phyloP scores from a whole-genome alignment of 1,140 invertebrate genomes.

The Magallana gigas region DNA sequence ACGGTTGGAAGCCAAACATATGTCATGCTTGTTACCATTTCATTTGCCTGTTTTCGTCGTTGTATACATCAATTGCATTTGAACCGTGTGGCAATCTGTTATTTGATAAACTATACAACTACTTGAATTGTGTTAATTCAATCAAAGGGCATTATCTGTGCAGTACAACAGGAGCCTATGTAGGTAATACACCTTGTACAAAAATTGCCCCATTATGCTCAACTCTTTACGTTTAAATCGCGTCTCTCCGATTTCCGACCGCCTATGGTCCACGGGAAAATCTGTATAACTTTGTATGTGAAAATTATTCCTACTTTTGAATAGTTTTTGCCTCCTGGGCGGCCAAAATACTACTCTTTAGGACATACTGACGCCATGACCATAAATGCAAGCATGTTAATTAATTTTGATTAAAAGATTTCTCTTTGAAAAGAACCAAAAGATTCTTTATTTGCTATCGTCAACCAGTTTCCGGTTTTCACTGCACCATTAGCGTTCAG shows the following conservation, averaged over 20 bases:
- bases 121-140: constrained; percentile 4
- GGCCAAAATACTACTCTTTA: no score
- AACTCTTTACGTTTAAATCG: constrained; percentile 5
- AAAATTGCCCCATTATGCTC: neutral
- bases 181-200: neutral
- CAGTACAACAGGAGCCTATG: neutral
- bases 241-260: constrained; percentile 7
- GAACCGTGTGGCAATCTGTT: constrained; percentile 27
- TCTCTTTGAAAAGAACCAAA: no score
- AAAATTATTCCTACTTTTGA: neutral
- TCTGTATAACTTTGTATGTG: neutral
- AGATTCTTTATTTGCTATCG: neutral
- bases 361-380: no score
- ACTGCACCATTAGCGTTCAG: neutral
- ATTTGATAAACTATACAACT: constrained; percentile 6
- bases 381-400: no score
- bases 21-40: neutral
- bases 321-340: no score
- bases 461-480: neutral
- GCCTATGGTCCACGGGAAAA: neutral
- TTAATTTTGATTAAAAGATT: no score
- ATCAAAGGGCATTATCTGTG: constrained; percentile 28
- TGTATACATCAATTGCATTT: neutral
- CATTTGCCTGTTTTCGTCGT: neutral
- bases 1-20: neutral